Conservation (phyloP, 1,140 invertebrate species). For the Mizuhopecten yessoensis region DNA sequence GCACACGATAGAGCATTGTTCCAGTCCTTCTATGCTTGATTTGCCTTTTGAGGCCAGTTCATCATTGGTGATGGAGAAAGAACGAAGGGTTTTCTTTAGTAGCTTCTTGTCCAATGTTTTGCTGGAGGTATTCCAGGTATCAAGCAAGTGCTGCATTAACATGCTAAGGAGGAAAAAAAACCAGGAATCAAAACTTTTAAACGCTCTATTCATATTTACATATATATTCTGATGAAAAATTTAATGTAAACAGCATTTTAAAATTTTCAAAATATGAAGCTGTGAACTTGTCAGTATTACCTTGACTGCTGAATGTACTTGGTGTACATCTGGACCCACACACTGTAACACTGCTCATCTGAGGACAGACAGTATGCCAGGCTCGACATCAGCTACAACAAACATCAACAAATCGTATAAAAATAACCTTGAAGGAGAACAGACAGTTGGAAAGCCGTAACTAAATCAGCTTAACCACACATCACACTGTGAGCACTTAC, state of each 20-base stretch:
- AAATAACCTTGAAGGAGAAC: no score
- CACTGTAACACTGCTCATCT: conserved; percentile 80
- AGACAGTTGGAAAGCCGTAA: no score
- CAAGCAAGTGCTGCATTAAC: conserved; percentile 77
- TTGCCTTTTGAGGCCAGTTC: conserved; percentile 70
- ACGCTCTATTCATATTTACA: no score
- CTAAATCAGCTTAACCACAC: no score
- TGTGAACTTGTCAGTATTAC: conserved; percentile 62
- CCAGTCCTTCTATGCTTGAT: conserved; percentile 65
- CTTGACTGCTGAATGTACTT: conserved; percentile 81
- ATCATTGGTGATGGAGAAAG: conserved; percentile 82
- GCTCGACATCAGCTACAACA: conserved; percentile 71
- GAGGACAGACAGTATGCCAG: conserved; percentile 78
- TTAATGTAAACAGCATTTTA: not conserved
- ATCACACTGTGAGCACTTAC: no score
- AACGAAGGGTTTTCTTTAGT: conserved; percentile 77
- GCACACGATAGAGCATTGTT: conserved; percentile 66
- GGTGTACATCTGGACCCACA: conserved; percentile 82
- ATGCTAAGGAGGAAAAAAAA: conserved; percentile 66
- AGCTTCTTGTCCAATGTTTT: conserved; percentile 74
- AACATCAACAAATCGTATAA: no score
- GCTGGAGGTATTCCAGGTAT: conserved; percentile 74
- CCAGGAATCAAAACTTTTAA: not conserved
- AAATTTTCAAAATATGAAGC: no score
- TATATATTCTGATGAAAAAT: no score